Percentiles rank a stretch among this genome's conserved stretches.
Conservation (phyloP, 2,888 invertebrate species). For the Stratiomys singularior region DNA sequence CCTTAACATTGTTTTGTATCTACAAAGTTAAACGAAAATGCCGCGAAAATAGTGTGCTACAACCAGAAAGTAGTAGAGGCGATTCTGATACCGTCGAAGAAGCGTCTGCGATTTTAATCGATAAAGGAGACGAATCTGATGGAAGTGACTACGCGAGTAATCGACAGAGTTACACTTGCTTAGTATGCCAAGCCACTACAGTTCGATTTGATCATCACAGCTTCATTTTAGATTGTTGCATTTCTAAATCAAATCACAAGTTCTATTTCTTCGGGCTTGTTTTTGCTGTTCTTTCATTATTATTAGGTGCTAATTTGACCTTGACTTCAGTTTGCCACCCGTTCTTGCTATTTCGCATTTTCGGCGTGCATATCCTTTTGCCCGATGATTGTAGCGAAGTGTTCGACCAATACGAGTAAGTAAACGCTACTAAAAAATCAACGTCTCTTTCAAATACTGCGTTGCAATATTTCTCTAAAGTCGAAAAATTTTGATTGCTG, state of each 20-base stretch:
- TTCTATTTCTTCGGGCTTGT: conserved; percentile 78
- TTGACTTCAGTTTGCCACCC: conserved; percentile 90
- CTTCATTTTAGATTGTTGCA: conserved; percentile 86
- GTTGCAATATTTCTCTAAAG: too few species aligned
- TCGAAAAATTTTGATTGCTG: neutral
- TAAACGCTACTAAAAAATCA: conserved; percentile 54
- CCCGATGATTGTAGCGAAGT: conserved; percentile 88
- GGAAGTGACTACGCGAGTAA: conserved; percentile 58
- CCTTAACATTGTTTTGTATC: conserved; percentile 57
- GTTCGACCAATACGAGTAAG: conserved; percentile 81
- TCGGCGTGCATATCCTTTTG: conserved; percentile 70
- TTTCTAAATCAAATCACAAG: conserved; percentile 81
- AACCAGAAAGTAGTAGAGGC: conserved; percentile 57
- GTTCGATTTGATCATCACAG: conserved; percentile 83
- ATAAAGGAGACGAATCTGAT: conserved; percentile 55
- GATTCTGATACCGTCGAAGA: conserved; percentile 61
- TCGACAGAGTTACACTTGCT: conserved; percentile 80
- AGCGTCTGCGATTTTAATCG: conserved; percentile 57
- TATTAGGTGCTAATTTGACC: conserved; percentile 82
- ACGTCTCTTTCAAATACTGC: too few species aligned
- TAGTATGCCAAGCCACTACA: conserved; percentile 83
- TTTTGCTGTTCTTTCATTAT: conserved; percentile 73
- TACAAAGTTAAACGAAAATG: conserved; percentile 56
- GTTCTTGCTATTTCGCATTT: conserved; percentile 63
- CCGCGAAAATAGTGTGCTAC: neutral